These are phyloP conservation scores for Syncerus caffer DNA, from an alignment of 2,797 vertebrate species.

Conservation along the genomic window DNA sequence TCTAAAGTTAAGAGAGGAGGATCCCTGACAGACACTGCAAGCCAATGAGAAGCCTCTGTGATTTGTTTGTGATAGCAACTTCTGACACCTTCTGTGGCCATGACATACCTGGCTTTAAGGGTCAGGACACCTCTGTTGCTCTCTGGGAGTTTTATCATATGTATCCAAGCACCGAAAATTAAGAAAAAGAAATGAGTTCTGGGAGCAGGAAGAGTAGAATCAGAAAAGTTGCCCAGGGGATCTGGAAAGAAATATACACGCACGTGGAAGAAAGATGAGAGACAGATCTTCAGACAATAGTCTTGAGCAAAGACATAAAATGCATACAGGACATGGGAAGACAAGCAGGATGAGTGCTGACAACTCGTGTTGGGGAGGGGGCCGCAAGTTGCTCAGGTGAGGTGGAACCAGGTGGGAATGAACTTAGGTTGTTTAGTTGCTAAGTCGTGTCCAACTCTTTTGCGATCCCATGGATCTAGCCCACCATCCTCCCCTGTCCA, in stretches of 20 bases:
- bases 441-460: neutral
- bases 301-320: neutral
- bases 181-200: neutral
- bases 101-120: neutral
- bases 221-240: neutral
- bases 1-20: neutral
- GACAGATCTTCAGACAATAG: neutral
- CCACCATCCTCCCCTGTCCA: neutral
- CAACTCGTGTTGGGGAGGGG: neutral
- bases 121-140: neutral
- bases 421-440: neutral
- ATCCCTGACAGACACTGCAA: neutral
- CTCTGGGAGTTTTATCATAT: neutral
- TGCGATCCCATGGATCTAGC: neutral
- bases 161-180: neutral
- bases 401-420: neutral
- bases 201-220: accelerated
- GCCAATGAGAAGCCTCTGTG: neutral
- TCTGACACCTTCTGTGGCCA: neutral
- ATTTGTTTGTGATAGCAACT: neutral
- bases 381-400: neutral
- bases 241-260: neutral
- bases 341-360: neutral
- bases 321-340: neutral
- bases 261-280: neutral